These are phyloP conservation scores for Conchocele bisecta DNA, from an alignment of 2,888 invertebrate species.

Conservation along the genomic window DNA sequence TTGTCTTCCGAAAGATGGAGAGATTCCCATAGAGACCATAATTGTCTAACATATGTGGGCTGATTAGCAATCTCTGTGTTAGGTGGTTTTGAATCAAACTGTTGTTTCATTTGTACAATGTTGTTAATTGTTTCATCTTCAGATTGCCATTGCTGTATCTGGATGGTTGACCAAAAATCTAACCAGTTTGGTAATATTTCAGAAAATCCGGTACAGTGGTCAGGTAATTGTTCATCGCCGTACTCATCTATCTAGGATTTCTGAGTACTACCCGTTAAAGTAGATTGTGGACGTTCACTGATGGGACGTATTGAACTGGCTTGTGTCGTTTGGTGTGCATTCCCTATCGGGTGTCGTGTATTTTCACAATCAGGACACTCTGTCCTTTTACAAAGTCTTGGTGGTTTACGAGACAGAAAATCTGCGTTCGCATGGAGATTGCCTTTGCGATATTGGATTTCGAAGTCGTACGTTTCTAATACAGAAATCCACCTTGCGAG, in stretches of 20 bases:
- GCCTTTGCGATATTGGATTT: conserved; percentile 6
- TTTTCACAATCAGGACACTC: conserved; percentile 7
- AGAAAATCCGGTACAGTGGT: neutral
- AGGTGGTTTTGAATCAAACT: neutral
- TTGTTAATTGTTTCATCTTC: neutral
- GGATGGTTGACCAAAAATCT: neutral
- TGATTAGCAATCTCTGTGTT: neutral
- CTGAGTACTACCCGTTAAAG: too few relatives aligned
- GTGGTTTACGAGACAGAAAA: neutral
- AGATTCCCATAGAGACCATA: neutral
- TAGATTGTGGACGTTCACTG: too few relatives aligned
- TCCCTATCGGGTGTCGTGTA: neutral
- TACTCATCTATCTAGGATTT: too few relatives aligned
- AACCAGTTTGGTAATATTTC: neutral
- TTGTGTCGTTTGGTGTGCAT: too few relatives aligned
- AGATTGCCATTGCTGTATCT: neutral
- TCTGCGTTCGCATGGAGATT: conserved; percentile 16
- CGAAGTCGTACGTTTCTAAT: conserved; percentile 8
- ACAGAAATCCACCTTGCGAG: conserved; percentile 18
- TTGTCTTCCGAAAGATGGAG: neutral
- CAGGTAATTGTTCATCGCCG: neutral
- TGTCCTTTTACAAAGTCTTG: conserved; percentile 1
- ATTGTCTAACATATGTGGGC: neutral
- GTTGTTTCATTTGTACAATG: neutral
- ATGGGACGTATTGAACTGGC: too few relatives aligned